A percentile compares a stretch with the other conserved stretches of the same genome.
Evolutionary conservation across 2,797 vertebrate genomes (phyloP).

Genomic region (Microchirus variegatus): DNA sequence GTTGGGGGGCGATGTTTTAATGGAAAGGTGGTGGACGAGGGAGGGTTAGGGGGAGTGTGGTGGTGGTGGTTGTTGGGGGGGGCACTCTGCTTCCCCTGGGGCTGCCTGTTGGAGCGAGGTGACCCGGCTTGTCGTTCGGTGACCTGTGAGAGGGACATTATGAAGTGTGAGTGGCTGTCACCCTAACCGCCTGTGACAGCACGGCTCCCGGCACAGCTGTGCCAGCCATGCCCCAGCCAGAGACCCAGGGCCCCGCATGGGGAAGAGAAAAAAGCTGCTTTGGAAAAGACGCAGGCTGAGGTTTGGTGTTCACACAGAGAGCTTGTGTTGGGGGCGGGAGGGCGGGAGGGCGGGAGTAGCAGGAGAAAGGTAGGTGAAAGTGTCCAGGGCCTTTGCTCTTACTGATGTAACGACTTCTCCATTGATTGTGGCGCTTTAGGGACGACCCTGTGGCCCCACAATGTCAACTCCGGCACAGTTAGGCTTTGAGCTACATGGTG

Average conservation of each 20-base stretch:
- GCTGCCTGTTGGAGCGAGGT: slow-evolving; percentile 87
- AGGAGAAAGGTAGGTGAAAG: slow-evolving; percentile 27
- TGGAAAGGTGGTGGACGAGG: slow-evolving; percentile 65
- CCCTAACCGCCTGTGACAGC: slow-evolving; percentile 96
- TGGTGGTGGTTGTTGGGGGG: slow-evolving; percentile 29
- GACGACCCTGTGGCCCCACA: slow-evolving; percentile 10
- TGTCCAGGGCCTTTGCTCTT: slow-evolving; percentile 32
- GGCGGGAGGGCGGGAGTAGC: slow-evolving; percentile 35
- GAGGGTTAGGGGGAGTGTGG: slow-evolving; percentile 22
- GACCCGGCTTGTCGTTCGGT: slow-evolving; percentile 97
- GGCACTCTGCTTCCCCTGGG: slow-evolving; percentile 70
- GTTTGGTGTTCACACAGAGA: slow-evolving; percentile 37
- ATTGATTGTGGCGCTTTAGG: slow-evolving; percentile 30
- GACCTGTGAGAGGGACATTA: slow-evolving; percentile 99
- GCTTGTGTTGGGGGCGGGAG: slow-evolving; percentile 38
- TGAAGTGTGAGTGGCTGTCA: slow-evolving; percentile 99
- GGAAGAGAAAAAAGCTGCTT: slow-evolving; percentile 77
- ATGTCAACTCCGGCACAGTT: slow-evolving; percentile 21
- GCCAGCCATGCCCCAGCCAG: slow-evolving; percentile 82
- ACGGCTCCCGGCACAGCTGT: slow-evolving; percentile 96
- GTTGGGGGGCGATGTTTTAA: slow-evolving; percentile 37
- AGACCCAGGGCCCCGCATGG: slow-evolving; percentile 70
- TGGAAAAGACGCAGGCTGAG: slow-evolving; percentile 43
- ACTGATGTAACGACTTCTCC: slow-evolving; percentile 40
- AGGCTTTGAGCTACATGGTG: slow-evolving; percentile 19